phyloP scores from a whole-genome alignment of 2,113 vertebrate genomes.

The Pipa parva region DNA sequence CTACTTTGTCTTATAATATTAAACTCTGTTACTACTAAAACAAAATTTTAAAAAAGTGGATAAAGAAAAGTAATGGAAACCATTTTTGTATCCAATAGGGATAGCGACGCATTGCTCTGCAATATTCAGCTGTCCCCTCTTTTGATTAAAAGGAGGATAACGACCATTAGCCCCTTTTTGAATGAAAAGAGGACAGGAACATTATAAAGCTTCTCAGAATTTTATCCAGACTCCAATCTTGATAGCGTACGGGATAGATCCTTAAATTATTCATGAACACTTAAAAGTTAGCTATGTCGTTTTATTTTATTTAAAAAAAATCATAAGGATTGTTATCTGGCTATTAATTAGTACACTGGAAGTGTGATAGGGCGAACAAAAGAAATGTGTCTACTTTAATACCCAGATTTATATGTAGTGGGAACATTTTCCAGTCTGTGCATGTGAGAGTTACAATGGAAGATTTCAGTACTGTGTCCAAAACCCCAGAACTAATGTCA shows the following conservation, averaged over 20 bases:
- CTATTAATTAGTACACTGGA: not conserved
- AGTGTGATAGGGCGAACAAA: not conserved
- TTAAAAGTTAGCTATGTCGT: constrained; percentile 8
- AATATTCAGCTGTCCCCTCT: constrained; percentile 14
- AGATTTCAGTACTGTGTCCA: not conserved
- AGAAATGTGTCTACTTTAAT: not conserved
- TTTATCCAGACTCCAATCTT: not conserved
- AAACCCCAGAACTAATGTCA: not conserved
- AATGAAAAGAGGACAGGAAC: constrained; percentile 16
- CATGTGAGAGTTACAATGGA: not conserved
- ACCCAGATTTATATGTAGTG: not conserved
- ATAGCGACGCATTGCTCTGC: constrained; percentile 16
- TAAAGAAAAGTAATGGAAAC: constrained; percentile 47
- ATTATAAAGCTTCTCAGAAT: not conserved
- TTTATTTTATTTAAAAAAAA: constrained; percentile 8
- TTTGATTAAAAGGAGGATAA: constrained; percentile 27
- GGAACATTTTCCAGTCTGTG: not conserved
- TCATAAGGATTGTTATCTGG: not conserved
- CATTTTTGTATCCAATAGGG: constrained; percentile 15
- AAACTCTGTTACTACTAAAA: constrained; percentile 63
- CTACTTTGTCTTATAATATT: constrained; percentile 53
- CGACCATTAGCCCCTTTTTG: constrained; percentile 4
- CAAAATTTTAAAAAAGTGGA: constrained; percentile 47
- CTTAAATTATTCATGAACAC: constrained; percentile 9
- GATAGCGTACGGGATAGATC: not conserved